Percentiles rank a stretch among this genome's conserved stretches.
These are phyloP conservation scores for Cheilosia impressa DNA, from an alignment of 2,888 invertebrate species.

Conservation along the genomic window DNA sequence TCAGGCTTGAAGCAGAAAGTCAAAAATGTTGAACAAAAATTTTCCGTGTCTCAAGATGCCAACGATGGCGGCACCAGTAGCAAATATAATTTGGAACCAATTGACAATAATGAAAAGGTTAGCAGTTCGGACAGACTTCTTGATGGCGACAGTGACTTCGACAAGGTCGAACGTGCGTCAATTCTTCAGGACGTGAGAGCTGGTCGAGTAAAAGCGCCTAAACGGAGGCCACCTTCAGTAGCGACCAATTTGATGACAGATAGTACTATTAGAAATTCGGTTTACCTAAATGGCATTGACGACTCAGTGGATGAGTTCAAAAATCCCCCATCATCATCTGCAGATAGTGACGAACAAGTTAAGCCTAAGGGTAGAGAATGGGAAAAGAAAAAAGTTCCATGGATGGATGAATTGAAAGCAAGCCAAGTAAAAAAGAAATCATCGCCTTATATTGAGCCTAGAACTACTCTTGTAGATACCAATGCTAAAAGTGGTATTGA, in stretches of 20 bases:
- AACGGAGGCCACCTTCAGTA: constrained; percentile 86
- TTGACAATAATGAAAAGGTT: constrained; percentile 78
- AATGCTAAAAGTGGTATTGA: constrained; percentile 8
- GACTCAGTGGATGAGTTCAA: constrained; percentile 69
- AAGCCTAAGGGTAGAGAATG: constrained; percentile 88
- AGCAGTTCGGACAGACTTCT: constrained; percentile 78
- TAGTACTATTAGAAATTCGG: constrained; percentile 80
- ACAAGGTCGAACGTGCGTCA: constrained; percentile 87
- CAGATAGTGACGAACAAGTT: constrained; percentile 77
- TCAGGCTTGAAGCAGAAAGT: constrained; percentile 87
- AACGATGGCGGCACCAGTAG: constrained; percentile 85
- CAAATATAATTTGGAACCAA: constrained; percentile 79
- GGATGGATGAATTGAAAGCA: constrained; percentile 92
- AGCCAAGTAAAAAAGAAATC: constrained; percentile 86
- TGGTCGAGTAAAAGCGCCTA: constrained; percentile 85
- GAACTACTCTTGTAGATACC: constrained; percentile 70
- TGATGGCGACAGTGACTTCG: constrained; percentile 85
- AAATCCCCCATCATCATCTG: constrained; percentile 72
- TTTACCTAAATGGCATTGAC: constrained; percentile 81
- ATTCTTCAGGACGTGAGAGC: constrained; percentile 88
- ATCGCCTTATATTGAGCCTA: constrained; percentile 81
- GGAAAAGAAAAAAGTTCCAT: constrained; percentile 90
- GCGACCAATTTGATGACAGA: constrained; percentile 82
- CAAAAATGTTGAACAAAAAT: constrained; percentile 85
- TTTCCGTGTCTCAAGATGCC: constrained; percentile 81